These are phyloP conservation scores for Tetramorium simillimum DNA, from an alignment of 1,140 invertebrate species.

Conservation along the genomic window DNA sequence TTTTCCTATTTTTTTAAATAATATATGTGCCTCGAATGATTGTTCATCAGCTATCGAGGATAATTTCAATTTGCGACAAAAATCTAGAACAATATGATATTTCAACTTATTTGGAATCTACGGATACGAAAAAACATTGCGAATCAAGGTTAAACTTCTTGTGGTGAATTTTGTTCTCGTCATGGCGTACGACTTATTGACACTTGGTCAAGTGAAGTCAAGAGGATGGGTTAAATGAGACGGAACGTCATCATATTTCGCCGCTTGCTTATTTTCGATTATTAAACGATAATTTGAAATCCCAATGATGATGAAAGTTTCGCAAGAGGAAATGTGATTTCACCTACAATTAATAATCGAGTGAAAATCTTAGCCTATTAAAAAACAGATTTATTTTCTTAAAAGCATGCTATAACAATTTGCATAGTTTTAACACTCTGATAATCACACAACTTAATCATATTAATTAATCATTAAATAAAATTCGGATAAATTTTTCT, in stretches of 20 bases:
- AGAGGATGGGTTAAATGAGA: conserved; percentile 79
- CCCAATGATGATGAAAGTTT: background rate
- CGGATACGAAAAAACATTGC: background rate
- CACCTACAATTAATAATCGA: background rate
- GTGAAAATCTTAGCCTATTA: background rate
- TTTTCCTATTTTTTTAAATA: background rate
- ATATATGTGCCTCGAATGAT: background rate
- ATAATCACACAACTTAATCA: background rate
- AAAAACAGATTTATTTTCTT: background rate
- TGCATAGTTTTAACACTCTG: background rate
- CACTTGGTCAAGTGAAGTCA: conserved; percentile 83
- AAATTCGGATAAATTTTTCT: background rate
- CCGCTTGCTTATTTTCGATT: conserved; percentile 60
- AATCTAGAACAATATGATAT: background rate
- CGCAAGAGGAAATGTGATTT: background rate
- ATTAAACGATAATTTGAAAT: conserved; percentile 49
- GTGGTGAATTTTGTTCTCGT: conserved; percentile 62
- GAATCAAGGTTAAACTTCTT: conserved; percentile 38
- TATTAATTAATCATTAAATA: background rate
- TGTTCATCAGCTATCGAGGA: background rate
- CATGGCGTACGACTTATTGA: conserved; percentile 76
- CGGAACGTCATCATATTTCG: conserved; percentile 56
- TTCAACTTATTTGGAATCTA: conserved; percentile 10
- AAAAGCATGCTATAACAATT: background rate
- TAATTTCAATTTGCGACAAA: background rate